Base-by-base conservation (phyloP, 1,140 invertebrate species). In the Sarcophaga bullata region DNA sequence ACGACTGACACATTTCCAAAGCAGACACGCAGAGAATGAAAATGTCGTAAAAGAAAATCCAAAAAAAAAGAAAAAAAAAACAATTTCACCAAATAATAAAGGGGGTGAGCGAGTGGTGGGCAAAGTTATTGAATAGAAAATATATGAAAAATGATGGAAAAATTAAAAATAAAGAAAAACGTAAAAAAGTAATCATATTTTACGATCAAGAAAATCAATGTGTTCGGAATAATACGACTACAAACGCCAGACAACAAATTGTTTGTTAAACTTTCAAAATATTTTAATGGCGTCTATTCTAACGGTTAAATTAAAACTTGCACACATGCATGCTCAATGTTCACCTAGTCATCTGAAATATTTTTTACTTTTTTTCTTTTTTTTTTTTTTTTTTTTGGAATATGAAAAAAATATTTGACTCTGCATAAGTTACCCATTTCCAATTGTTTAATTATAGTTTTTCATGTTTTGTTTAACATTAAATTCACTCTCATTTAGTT, bases 261-360 rank as follows among this genome's bases (percentile, higher is more conserved):
- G 17, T 68, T 25, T 19, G 62, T 68, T 68, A 68, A 68, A 25
- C n/a, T 68, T 37, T 37, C n/a, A 68, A 17, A 68, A 19, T 58
- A 58, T 58, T 58, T 68, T 68, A 68, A 68, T 68, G 62, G 62
- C 62, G 62, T 68, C 62, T 68, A n/a, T 8, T 68, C 17, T n/a
- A 58, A 58, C 13, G 25, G 25, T 37, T 37, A 37, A 15, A 3
- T 15, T n/a, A 58, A 0, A 11, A 58, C 15, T 15, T n/a, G 13
- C 54, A 15, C 11, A 11, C 54, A 58, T 13, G n/a, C 54, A 15
- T n/a, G 15, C 54, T 58, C 54, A 58, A 11, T n/a, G 13, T 15
- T n/a, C 6, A n/a, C 3, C 13, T 58, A 15, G n/a, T 2, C 25
- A 37, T 37, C 25, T 37, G 25, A 37, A 37, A 37, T 37, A 37